phyloP scores from a whole-genome alignment of 2,113 vertebrate species.

The Scytalopus superciliaris region DNA sequence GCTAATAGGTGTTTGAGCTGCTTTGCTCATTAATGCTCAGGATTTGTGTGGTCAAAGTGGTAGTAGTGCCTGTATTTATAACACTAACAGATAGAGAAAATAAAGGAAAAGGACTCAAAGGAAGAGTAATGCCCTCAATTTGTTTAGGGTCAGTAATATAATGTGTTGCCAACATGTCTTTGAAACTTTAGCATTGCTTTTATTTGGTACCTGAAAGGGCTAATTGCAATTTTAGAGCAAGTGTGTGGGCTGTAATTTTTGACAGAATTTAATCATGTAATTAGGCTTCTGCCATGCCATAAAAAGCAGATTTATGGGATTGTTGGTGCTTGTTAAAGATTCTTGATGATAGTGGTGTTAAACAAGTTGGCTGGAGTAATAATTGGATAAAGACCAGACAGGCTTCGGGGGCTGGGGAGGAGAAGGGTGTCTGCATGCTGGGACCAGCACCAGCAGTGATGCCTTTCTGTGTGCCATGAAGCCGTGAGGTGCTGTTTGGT shows the following conservation, averaged over 20 bases:
- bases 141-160: neutral
- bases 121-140: neutral
- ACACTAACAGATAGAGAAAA: neutral
- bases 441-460: too few species aligned
- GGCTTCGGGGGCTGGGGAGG: neutral
- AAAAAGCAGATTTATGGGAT: neutral
- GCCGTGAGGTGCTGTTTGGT: fast-evolving
- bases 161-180: neutral
- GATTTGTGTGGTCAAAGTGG: neutral
- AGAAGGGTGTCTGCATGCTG: fast-evolving
- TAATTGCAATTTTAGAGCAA: neutral
- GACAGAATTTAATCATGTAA: conserved; percentile 15
- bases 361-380: neutral
- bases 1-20: neutral
- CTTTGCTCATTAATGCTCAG: neutral
- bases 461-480: fast-evolving
- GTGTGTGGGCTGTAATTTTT: conserved; percentile 18
- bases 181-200: neutral
- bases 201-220: neutral
- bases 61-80: neutral
- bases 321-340: neutral
- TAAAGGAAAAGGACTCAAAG: neutral
- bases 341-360: neutral
- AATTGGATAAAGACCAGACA: neutral
- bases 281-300: neutral